Conservation (phyloP, 2,797 vertebrate genomes). For the Enteromius argenteus region DNA sequence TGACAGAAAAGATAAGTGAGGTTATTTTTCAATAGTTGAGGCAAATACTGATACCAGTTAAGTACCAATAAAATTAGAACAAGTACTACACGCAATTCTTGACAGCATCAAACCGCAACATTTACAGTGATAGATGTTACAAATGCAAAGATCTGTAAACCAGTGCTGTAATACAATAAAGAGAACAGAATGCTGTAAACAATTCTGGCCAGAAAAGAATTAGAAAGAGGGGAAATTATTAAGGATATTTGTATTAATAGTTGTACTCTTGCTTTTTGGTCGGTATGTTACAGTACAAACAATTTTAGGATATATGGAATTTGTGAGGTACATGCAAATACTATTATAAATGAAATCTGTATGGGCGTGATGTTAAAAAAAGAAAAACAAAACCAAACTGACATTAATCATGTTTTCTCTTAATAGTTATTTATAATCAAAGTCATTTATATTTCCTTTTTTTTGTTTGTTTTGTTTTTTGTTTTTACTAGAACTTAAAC, state of each 20-base stretch:
- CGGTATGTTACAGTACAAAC: conserved; percentile 23
- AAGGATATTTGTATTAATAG: not conserved
- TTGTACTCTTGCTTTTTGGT: conserved; percentile 25
- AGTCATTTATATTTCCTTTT: conserved; percentile 26
- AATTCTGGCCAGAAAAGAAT: conserved; percentile 17
- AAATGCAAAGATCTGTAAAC: conserved; percentile 46
- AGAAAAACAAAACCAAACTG: not conserved
- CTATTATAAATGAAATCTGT: conserved; percentile 37
- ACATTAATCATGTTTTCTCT: conserved; percentile 36
- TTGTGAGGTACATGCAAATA: conserved; percentile 47
- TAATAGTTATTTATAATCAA: conserved; percentile 42
- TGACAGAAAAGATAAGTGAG: conserved; percentile 64
- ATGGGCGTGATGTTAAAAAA: conserved; percentile 21
- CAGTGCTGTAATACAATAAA: conserved; percentile 42
- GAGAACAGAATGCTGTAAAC: conserved; percentile 27
- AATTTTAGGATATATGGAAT: not conserved
- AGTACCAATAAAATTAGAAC: conserved; percentile 78
- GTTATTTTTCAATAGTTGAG: conserved; percentile 75
- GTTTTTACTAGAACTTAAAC: conserved; percentile 24
- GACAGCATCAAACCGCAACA: conserved; percentile 77
- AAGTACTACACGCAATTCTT: conserved; percentile 80
- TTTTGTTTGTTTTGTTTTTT: not conserved
- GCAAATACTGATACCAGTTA: conserved; percentile 75
- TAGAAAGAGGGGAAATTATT: not conserved
- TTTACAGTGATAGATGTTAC: conserved; percentile 73